phyloP scores from a whole-genome alignment of 2,113 vertebrate species.

The Carettochelys insculpta region DNA sequence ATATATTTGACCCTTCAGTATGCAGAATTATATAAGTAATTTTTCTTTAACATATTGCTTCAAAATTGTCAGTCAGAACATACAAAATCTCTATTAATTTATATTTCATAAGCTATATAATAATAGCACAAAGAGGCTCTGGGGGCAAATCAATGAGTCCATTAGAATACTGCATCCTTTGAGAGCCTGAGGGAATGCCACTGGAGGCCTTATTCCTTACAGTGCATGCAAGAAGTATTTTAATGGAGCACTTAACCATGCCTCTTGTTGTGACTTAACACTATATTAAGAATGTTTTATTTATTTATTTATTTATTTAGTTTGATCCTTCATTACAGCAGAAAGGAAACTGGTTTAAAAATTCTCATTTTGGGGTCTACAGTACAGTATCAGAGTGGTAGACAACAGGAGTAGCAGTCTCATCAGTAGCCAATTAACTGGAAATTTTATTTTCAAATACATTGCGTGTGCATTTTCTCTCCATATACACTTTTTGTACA shows the following conservation, averaged over 20 bases:
- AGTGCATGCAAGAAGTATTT: neutral
- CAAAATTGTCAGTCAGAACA: neutral
- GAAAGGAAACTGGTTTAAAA: neutral
- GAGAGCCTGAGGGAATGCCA: neutral
- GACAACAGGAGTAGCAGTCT: neutral
- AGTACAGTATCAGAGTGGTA: neutral
- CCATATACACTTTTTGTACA: neutral
- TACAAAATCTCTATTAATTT: neutral
- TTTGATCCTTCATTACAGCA: neutral
- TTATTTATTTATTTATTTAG: no score
- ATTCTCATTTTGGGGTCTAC: neutral
- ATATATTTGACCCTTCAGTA: neutral
- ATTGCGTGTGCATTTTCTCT: neutral
- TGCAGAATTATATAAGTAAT: neutral
- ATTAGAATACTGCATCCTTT: neutral
- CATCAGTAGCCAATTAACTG: neutral
- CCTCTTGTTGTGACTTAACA: neutral
- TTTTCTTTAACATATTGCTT: neutral
- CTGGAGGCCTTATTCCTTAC: neutral
- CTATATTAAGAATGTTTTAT: neutral
- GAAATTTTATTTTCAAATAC: constrained; percentile 28
- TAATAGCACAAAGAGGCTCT: neutral
- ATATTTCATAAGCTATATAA: neutral
- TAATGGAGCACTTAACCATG: neutral
- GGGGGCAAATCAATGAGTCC: neutral